These are phyloP conservation scores for Caenorhabditis virilis DNA, from an alignment of 2,888 invertebrate species.

Conservation along the genomic window DNA sequence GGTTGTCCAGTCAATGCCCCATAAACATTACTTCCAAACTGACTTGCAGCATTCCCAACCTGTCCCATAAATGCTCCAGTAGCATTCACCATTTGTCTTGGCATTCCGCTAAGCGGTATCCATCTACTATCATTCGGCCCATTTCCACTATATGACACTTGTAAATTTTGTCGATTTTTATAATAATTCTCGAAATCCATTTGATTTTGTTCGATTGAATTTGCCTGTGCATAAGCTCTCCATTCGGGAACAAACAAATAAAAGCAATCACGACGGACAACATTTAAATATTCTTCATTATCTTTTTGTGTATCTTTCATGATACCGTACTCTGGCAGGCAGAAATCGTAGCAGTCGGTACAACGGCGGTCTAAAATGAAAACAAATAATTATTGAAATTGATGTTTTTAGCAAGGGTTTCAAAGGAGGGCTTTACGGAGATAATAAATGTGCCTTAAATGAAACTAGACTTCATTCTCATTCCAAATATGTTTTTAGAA, in stretches of 20 bases:
- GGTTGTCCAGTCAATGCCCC: slow-evolving; percentile 6
- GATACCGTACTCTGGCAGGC: slow-evolving; percentile 64
- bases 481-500: too few relatives aligned
- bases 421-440: too few relatives aligned
- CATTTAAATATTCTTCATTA: slow-evolving; percentile 55
- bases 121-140: slow-evolving; percentile 33
- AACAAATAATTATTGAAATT: too few relatives aligned
- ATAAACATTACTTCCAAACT: neutral
- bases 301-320: slow-evolving; percentile 28
- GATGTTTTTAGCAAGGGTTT: too few relatives aligned
- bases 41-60: slow-evolving; percentile 21
- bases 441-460: too few relatives aligned
- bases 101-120: slow-evolving; percentile 32
- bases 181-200: slow-evolving; percentile 58
- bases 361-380: slow-evolving; percentile 58
- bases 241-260: slow-evolving; percentile 67
- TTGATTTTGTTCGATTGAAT: slow-evolving; percentile 57
- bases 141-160: slow-evolving; percentile 18
- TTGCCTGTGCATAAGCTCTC: slow-evolving; percentile 59
- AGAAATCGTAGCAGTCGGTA: slow-evolving; percentile 66
- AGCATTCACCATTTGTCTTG: slow-evolving; percentile 21
- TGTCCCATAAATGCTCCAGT: slow-evolving; percentile 26
- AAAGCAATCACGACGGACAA: slow-evolving; percentile 63
- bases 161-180: slow-evolving; percentile 42
- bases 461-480: too few relatives aligned